Conservation (phyloP, 2,888 invertebrate species). For the Chrysodeixis includens region DNA sequence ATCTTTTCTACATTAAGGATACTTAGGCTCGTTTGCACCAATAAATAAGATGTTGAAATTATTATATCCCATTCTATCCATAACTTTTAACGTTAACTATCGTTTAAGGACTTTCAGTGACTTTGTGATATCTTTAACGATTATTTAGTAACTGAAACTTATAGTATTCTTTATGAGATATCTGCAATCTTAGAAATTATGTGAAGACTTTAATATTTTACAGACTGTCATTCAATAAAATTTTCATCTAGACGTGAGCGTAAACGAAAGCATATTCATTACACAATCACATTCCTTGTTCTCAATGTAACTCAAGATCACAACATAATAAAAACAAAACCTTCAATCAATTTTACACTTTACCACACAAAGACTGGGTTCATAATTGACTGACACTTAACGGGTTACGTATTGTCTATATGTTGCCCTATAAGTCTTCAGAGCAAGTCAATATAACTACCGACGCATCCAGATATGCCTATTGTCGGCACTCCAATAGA, state of each 20-base stretch:
- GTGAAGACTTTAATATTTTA: no score
- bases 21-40: conserved; percentile 2
- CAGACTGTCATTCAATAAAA: no score
- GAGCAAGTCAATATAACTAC: conserved; percentile 42
- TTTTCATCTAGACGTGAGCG: no score
- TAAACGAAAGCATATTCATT: no score
- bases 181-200: no score
- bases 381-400: background rate
- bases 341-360: conserved; percentile 15
- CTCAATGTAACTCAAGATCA: background rate
- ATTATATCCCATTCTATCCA: background rate
- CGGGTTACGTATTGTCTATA: background rate
- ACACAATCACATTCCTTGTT: background rate
- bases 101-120: background rate
- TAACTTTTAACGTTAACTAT: background rate
- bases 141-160: no score
- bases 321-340: background rate
- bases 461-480: conserved; percentile 46
- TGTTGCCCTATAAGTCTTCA: conserved; percentile 25
- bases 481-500: conserved; percentile 53
- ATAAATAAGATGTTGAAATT: background rate
- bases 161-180: no score
- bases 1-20: background rate
- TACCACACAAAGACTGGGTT: background rate
- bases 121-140: background rate